phyloP scores from a whole-genome alignment of 2,888 invertebrate species.

The Eurytoma adleriae region DNA sequence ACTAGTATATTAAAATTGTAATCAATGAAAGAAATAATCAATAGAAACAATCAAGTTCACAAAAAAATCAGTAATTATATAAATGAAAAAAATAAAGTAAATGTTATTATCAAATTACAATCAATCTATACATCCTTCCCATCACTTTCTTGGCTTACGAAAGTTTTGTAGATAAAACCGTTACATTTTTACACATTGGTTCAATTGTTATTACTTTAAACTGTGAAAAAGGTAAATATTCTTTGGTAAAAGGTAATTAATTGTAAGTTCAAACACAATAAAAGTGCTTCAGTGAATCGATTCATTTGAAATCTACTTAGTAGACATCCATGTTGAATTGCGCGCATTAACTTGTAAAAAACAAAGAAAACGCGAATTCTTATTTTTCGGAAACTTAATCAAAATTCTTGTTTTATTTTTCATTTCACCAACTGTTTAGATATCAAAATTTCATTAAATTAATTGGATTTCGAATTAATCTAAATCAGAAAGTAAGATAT shows the following conservation, averaged over 20 bases:
- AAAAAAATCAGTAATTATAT: not conserved
- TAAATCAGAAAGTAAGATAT: not conserved
- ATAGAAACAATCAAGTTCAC: conserved; percentile 10
- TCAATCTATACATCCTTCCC: too few species aligned
- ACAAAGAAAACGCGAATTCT: conserved; percentile 40
- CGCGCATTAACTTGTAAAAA: conserved; percentile 10
- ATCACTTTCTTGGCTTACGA: too few species aligned
- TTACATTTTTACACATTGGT: too few species aligned
- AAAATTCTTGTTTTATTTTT: conserved; percentile 51
- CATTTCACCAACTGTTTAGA: not conserved
- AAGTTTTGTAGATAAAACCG: not conserved
- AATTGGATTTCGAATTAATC: not conserved
- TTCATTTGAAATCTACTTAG: conserved; percentile 1
- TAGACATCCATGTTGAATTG: conserved; percentile 47
- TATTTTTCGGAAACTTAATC: conserved; percentile 32
- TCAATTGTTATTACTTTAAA: not conserved
- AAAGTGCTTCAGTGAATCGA: not conserved
- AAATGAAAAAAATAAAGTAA: too few species aligned
- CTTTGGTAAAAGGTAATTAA: too few species aligned
- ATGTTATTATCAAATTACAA: too few species aligned
- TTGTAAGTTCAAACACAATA: too few species aligned
- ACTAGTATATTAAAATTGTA: conserved; percentile 38
- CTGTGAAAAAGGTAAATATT: too few species aligned
- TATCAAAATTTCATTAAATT: not conserved
- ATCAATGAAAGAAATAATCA: not conserved